Percentiles rank a stretch among this genome's conserved stretches.
phyloP scores from a whole-genome alignment of 2,888 invertebrate genomes.

The Tenthredo amoena region DNA sequence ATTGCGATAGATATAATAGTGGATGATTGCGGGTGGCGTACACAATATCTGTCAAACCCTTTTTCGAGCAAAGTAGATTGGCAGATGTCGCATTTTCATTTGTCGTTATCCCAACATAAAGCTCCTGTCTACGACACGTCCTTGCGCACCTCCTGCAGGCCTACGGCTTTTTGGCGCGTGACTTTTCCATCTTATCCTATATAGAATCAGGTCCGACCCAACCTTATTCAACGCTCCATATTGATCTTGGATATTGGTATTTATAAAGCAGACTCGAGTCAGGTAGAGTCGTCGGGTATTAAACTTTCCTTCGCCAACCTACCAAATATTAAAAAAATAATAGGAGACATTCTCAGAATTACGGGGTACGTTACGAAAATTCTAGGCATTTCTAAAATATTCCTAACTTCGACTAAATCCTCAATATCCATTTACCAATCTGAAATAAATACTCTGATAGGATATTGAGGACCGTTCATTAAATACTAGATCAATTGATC shows the following conservation, averaged over 20 bases:
- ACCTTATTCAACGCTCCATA: constrained; percentile 43
- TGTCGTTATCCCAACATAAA: constrained; percentile 44
- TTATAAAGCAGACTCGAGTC: constrained; percentile 44
- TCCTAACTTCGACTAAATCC: not conserved
- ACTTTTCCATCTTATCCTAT: constrained; percentile 37
- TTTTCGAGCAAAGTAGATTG: constrained; percentile 30
- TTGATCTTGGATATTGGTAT: constrained; percentile 51
- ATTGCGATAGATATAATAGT: constrained; percentile 8
- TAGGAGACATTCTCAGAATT: constrained; percentile 28
- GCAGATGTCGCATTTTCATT: constrained; percentile 40
- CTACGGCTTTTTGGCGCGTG: constrained; percentile 38
- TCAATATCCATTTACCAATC: not conserved
- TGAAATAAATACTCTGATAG: not conserved
- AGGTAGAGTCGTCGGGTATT: constrained; percentile 43
- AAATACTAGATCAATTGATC: not conserved
- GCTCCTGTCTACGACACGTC: constrained; percentile 37
- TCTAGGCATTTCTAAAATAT: constrained; percentile 1
- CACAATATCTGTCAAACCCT: constrained; percentile 6
- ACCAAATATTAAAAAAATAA: constrained; percentile 42
- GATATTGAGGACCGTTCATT: not conserved
- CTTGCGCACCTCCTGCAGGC: constrained; percentile 13
- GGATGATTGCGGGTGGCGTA: constrained; percentile 19
- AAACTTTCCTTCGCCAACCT: constrained; percentile 23
- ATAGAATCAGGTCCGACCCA: constrained; percentile 39
- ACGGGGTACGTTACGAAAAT: not conserved